These are phyloP conservation scores for Aspidiotus rigidus DNA, from an alignment of 2,888 invertebrate genomes.

Conservation along the genomic window DNA sequence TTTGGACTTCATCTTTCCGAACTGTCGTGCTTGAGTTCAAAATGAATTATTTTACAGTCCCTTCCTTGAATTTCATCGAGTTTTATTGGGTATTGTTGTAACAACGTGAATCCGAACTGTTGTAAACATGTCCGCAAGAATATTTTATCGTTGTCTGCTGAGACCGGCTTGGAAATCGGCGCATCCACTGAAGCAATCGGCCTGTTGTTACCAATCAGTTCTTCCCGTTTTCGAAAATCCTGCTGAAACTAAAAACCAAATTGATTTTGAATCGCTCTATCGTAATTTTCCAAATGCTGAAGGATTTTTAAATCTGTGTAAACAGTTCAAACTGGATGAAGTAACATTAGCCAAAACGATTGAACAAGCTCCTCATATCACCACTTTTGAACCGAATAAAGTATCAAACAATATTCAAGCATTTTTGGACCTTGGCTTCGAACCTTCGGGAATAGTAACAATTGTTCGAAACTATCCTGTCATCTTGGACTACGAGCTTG, in stretches of 20 bases:
- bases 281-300: background rate
- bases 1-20: too few relatives aligned
- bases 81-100: too few relatives aligned
- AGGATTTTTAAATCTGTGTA: background rate
- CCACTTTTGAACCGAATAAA: conserved; percentile 1
- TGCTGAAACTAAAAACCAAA: background rate
- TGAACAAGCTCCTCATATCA: conserved; percentile 1
- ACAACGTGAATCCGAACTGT: too few relatives aligned
- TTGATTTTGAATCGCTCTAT: background rate
- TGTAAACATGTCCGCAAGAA: background rate
- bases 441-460: background rate
- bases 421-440: conserved; percentile 13
- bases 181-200: too few relatives aligned
- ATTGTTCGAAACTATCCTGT: conserved; percentile 23
- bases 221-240: too few relatives aligned
- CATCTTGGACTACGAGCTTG: background rate
- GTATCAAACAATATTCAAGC: conserved; percentile 2
- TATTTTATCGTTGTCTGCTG: background rate
- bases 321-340: conserved; percentile 10
- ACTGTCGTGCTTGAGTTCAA: too few relatives aligned
- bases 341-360: background rate
- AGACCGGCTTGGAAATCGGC: too few relatives aligned
- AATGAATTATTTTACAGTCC: too few relatives aligned
- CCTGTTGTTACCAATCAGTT: too few relatives aligned
- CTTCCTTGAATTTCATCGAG: too few relatives aligned